Conservation (phyloP, 2,888 invertebrate species). For the Caenorhabditis imperialis region DNA sequence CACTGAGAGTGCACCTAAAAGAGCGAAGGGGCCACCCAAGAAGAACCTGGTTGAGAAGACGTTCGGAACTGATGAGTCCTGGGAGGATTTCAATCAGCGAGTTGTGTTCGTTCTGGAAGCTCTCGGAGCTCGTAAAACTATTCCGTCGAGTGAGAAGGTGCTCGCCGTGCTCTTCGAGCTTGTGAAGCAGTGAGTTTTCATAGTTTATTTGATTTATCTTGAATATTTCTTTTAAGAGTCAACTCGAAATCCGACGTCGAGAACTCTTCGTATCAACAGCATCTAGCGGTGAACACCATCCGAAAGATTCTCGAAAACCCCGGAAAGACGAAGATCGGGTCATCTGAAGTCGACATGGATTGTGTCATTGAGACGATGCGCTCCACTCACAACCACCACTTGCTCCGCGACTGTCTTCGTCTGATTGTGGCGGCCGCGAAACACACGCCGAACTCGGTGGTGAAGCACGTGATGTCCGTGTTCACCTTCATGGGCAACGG, state of each 20-base stretch:
- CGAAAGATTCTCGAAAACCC: constrained; percentile 79
- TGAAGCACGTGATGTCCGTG: constrained; percentile 94
- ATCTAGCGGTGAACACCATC: constrained; percentile 87
- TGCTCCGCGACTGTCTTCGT: constrained; percentile 92
- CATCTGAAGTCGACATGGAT: constrained; percentile 82
- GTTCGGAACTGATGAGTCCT: constrained; percentile 29
- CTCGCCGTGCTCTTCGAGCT: constrained; percentile 62
- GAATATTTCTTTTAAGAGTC: constrained; percentile 22
- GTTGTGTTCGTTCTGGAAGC: constrained; percentile 64
- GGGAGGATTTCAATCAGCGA: constrained; percentile 51
- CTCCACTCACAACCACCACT: constrained; percentile 92
- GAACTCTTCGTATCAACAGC: constrained; percentile 78
- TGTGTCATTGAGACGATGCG: constrained; percentile 90
- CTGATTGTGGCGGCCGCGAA: constrained; percentile 87
- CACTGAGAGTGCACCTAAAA: constrained; percentile 54
- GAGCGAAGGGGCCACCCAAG: constrained; percentile 43
- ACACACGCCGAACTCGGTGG: constrained; percentile 86
- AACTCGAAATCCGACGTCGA: constrained; percentile 32
- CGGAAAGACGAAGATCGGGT: constrained; percentile 52
- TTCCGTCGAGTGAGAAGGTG: constrained; percentile 54
- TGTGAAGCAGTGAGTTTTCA: constrained; percentile 63
- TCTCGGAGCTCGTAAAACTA: constrained; percentile 40
- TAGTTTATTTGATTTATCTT: too few relatives aligned
- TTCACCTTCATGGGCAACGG: constrained; percentile 98
- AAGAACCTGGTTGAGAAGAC: constrained; percentile 26